phyloP scores from a whole-genome alignment of 2,888 invertebrate genomes.

The Bugula neritina region DNA sequence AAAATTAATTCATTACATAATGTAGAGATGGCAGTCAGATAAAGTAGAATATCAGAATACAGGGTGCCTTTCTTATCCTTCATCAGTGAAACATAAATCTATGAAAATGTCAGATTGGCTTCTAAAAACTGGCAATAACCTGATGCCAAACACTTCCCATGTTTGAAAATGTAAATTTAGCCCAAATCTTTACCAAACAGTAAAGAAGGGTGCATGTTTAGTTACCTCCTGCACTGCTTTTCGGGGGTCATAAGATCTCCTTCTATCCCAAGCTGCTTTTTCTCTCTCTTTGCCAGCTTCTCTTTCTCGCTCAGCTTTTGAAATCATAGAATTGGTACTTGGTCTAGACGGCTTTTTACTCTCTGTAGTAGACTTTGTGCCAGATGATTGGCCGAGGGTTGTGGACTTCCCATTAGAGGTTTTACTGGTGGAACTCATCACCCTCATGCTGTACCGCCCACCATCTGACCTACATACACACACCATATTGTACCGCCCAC shows the following conservation, averaged over 20 bases:
- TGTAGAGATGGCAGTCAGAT: too few species aligned
- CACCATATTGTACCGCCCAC: too few species aligned
- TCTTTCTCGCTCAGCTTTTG: not conserved
- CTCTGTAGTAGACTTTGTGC: not conserved
- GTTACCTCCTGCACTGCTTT: slow-evolving; percentile 52
- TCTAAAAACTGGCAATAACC: too few species aligned
- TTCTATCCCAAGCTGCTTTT: slow-evolving; percentile 87
- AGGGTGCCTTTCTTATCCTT: too few species aligned
- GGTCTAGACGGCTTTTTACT: not conserved
- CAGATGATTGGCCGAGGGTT: not conserved
- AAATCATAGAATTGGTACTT: not conserved
- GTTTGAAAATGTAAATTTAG: too few species aligned
- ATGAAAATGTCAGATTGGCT: too few species aligned
- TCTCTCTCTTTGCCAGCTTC: slow-evolving; percentile 61
- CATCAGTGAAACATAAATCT: too few species aligned
- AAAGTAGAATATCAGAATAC: too few species aligned
- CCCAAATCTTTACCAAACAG: too few species aligned
- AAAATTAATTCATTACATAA: not conserved
- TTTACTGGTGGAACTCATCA: slow-evolving; percentile 15
- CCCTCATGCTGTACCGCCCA: slow-evolving; percentile 63
- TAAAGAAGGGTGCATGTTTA: not conserved
- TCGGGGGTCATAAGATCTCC: slow-evolving; percentile 92
- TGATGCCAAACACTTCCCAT: too few species aligned
- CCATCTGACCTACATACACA: slow-evolving; percentile 57
- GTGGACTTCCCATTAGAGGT: slow-evolving; percentile 27